Percentiles rank a stretch among this genome's conserved stretches.
phyloP scores from a whole-genome alignment of 2,797 vertebrate species.

The Phataginus tetradactyla region DNA sequence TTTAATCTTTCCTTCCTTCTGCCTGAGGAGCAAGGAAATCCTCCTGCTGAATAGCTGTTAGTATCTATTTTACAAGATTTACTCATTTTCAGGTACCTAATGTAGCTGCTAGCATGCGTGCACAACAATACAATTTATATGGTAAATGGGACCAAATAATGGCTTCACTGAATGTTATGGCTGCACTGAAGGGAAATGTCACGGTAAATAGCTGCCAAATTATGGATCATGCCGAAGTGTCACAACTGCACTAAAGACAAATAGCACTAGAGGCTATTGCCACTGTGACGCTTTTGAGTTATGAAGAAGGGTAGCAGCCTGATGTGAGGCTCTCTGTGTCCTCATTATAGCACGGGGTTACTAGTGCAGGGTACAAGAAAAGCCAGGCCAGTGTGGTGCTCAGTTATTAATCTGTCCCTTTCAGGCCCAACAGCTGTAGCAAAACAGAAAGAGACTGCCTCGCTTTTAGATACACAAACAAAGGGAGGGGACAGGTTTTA shows the following conservation, averaged over 20 bases:
- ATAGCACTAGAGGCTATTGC: constrained; percentile 89
- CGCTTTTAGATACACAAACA: constrained; percentile 65
- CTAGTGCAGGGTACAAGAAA: constrained; percentile 80
- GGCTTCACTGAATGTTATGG: constrained; percentile 91
- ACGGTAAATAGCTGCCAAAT: constrained; percentile 92
- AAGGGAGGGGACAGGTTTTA: constrained; percentile 76
- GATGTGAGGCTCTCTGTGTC: constrained; percentile 88
- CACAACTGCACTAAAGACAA: constrained; percentile 91
- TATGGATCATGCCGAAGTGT: constrained; percentile 91
- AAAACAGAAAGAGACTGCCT: constrained; percentile 70
- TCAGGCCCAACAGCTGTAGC: constrained; percentile 79
- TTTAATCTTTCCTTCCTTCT: constrained; percentile 77
- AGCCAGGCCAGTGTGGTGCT: constrained; percentile 76
- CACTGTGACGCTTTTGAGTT: constrained; percentile 88
- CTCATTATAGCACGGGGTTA: constrained; percentile 87
- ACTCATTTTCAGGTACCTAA: constrained; percentile 90
- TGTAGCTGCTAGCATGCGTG: constrained; percentile 90
- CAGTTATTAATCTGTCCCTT: constrained; percentile 86
- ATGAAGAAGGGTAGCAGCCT: constrained; percentile 88
- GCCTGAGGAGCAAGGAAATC: constrained; percentile 81
- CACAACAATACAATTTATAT: constrained; percentile 93
- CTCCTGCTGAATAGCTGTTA: constrained; percentile 85
- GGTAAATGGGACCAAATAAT: constrained; percentile 93
- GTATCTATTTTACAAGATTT: constrained; percentile 91
- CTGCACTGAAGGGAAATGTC: constrained; percentile 91